These are phyloP conservation scores for Zelostemma sp. DNA, from an alignment of 1,140 invertebrate species.

Conservation along the genomic window DNA sequence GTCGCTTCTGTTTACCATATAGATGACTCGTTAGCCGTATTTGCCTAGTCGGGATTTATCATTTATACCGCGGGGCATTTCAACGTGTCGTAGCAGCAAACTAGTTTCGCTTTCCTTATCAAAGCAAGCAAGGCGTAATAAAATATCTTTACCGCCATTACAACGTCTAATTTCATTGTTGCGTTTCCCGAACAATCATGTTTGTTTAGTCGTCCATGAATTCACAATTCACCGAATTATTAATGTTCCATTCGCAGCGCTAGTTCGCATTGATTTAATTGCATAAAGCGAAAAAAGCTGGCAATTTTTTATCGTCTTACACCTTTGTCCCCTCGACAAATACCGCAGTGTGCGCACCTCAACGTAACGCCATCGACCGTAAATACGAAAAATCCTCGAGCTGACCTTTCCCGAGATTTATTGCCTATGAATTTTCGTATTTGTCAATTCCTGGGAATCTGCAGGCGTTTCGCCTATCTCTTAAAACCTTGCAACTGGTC, in stretches of 20 bases:
- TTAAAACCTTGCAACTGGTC: constrained; percentile 32
- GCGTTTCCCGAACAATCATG: background rate
- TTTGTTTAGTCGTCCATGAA: background rate
- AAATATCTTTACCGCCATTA: constrained; percentile 4
- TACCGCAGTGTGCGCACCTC: constrained; percentile 11
- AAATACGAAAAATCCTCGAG: constrained; percentile 58
- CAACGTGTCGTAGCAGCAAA: constrained; percentile 38
- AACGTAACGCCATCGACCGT: constrained; percentile 44
- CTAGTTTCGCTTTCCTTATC: constrained; percentile 36
- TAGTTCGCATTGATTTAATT: too few relatives aligned
- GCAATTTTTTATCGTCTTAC: constrained; percentile 17
- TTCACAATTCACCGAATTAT: constrained; percentile 3
- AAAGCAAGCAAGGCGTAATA: constrained; percentile 28
- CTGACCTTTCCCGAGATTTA: constrained; percentile 58
- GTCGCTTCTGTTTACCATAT: constrained; percentile 51
- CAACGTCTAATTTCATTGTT: background rate
- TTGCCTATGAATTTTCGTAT: constrained; percentile 68
- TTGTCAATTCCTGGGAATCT: constrained; percentile 57
- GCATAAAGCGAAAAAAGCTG: too few relatives aligned
- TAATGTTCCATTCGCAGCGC: too few relatives aligned
- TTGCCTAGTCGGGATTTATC: constrained; percentile 54
- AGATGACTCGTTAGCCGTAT: constrained; percentile 60
- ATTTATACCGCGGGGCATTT: constrained; percentile 52
- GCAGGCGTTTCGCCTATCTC: constrained; percentile 36
- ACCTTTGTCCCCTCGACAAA: constrained; percentile 14